Evolutionary conservation across 2,113 vertebrate genomes (phyloP), one percentile per base, ranked within the genome.

Genomic region (Trogon surrucura): DNA sequence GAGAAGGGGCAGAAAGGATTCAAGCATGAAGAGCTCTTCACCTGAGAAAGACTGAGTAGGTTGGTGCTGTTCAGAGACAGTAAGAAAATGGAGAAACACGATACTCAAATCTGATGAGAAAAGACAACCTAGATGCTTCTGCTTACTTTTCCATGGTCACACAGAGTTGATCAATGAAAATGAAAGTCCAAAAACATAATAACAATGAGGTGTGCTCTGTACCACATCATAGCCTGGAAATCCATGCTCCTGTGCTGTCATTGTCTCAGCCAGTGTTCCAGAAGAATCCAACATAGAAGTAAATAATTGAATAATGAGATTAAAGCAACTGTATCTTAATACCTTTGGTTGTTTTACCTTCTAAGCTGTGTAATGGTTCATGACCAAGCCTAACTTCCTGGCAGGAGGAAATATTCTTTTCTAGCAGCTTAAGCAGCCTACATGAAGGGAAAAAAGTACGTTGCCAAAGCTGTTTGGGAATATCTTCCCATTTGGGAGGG

Each of bases 331-430:
- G 47, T 83, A 36, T 91, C 80, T 41, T 93, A 80, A 85, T 83
- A 27, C 10, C 26, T 91, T 91, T 23, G 80, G 34, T 79, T 81
- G 57, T 88, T 95, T 94, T 82, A 85, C 32, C 82, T 80, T 47
- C 36, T 92, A 88, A 88, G 19, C 38, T 66, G 56, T 84, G 56
- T 67, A 95, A 90, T 90, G 88, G 80, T 93, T 93, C 72, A 61
- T 74, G 82, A 67, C 69, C 38, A 60, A 88, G 80, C 66, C 20
- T 81, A 85, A 88, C 75, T 93, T 77, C 80, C 90, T 94, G 80
- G 51, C 80, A 94, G 21, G 45, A 93, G 53, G 78, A 88, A 90
- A 67, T 80, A 25, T 72, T 73, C 88, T 64, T 77, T 88, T 78
- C 58, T 74, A 74, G 80, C 64, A 70, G 53, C 45, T 79, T 72